A percentile compares a stretch with the other conserved stretches of the same genome.
Conservation (phyloP, 2,797 vertebrate species). For the Notamacropus eugenii region DNA sequence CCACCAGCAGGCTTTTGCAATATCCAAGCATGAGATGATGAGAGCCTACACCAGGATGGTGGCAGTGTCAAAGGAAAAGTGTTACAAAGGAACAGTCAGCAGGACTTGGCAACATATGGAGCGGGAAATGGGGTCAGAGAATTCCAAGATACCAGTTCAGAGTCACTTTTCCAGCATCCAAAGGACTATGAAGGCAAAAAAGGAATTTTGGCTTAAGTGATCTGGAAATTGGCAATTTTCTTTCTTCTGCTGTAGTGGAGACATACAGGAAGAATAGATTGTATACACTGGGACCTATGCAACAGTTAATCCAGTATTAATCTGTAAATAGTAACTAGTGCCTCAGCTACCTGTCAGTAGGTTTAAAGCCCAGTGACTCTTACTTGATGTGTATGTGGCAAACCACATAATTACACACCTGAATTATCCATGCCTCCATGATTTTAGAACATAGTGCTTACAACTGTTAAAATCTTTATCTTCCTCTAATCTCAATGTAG, state of each 20-base stretch:
- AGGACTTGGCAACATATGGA: too few species aligned
- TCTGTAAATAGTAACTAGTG: too few species aligned
- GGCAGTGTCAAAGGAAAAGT: too few species aligned
- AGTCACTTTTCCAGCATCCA: not conserved
- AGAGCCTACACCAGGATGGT: too few species aligned
- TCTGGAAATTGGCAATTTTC: not conserved
- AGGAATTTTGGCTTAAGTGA: not conserved
- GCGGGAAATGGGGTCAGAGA: not conserved
- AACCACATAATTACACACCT: not conserved
- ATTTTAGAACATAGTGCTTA: not conserved
- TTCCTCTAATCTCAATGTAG: not conserved
- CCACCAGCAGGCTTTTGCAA: not conserved
- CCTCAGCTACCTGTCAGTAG: too few species aligned
- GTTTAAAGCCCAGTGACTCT: not conserved
- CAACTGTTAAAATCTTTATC: not conserved
- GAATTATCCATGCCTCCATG: not conserved
- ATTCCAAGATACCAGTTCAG: not conserved
- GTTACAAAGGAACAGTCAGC: too few species aligned
- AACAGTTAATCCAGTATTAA: too few species aligned
- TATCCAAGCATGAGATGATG: too few species aligned
- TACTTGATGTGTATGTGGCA: not conserved
- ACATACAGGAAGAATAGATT: not conserved
- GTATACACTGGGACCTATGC: too few species aligned
- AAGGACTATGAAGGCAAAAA: not conserved
- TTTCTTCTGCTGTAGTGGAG: not conserved